Evolutionary conservation across 1,140 invertebrate species (phyloP), one percentile per base, ranked within the genome.

Genomic region (Pollicipes pollicipes): DNA sequence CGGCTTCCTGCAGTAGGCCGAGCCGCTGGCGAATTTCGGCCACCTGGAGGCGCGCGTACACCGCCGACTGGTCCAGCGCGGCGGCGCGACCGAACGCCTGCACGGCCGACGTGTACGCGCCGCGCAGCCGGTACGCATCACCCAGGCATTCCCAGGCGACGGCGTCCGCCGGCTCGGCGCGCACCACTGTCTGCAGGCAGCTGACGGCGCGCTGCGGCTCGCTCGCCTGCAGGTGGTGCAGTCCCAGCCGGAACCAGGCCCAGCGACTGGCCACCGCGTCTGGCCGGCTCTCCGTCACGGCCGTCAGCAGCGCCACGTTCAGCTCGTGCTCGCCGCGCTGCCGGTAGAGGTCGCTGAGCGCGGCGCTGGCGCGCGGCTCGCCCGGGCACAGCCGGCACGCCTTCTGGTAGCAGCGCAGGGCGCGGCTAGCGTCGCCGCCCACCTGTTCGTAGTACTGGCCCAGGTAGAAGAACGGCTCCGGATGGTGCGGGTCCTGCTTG

Each of bases 41-140:
- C 75, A 93, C 86, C 84, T 91, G 89, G 71, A 90, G 86, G 70
- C 85, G 81, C 26, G 90, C 86, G 82, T 95, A 93, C 35, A 86
- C 77, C 68, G 85, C 84, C 24, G 81, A 81, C n/a, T 86, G 81
- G 74, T 85, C 82, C 30, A 93, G 77, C 76, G 87, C 83, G 35
- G 86, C 79, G 29, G 87, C 88, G 81, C 87, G 87, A 70, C 89
- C 85, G 79, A 91, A 97, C 27, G 90, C 90, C 78, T 90, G 90
- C 70, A 92, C 80, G 26, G 91, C 89, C 21, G 93, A 90, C 45
- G 86, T 88, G 76, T 87, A 89, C 28, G 92, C 90, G 8, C 92
- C 92, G 74, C 91, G 81, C 17, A 84, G 83, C 73, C 88, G 84
- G 80, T 95, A 95, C 2, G 90, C 90, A 82, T 95, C 93, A 45